phyloP scores from a whole-genome alignment of 2,797 vertebrate genomes.

The Intellagama lesueurii region DNA sequence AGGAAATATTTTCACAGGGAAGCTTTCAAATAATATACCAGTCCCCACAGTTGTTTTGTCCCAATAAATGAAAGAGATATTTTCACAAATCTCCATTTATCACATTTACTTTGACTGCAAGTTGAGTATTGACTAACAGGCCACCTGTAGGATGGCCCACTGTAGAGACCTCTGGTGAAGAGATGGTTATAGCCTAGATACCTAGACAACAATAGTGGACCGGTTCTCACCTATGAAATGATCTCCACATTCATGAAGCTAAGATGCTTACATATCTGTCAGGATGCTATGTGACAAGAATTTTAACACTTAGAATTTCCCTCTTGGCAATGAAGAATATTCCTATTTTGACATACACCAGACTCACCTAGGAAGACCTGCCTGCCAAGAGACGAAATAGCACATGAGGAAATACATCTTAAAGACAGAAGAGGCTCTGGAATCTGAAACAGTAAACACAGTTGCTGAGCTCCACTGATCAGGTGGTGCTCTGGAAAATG shows the following conservation, averaged over 20 bases:
- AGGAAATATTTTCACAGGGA: background rate
- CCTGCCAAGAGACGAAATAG: constrained; percentile 74
- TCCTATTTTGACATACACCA: constrained; percentile 75
- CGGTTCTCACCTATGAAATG: background rate
- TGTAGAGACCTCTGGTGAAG: background rate
- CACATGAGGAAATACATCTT: constrained; percentile 76
- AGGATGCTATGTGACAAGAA: constrained; percentile 37
- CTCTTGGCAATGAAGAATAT: constrained; percentile 59
- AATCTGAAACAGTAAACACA: constrained; percentile 71
- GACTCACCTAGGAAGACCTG: constrained; percentile 71
- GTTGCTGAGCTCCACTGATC: constrained; percentile 59
- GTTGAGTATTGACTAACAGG: background rate
- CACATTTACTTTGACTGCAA: background rate
- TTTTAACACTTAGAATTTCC: constrained; percentile 20
- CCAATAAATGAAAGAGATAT: background rate
- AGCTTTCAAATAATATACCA: background rate
- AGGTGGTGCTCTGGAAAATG: constrained; percentile 72
- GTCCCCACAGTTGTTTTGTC: too few species aligned
- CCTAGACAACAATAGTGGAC: background rate
- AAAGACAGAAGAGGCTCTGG: constrained; percentile 68
- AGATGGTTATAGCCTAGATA: background rate
- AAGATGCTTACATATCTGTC: constrained; percentile 24
- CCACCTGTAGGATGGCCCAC: background rate
- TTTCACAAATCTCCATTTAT: background rate
- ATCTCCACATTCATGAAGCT: background rate